Evolutionary conservation across 2,797 vertebrate species (phyloP).

Genomic region (Limnodromus scolopaceus): DNA sequence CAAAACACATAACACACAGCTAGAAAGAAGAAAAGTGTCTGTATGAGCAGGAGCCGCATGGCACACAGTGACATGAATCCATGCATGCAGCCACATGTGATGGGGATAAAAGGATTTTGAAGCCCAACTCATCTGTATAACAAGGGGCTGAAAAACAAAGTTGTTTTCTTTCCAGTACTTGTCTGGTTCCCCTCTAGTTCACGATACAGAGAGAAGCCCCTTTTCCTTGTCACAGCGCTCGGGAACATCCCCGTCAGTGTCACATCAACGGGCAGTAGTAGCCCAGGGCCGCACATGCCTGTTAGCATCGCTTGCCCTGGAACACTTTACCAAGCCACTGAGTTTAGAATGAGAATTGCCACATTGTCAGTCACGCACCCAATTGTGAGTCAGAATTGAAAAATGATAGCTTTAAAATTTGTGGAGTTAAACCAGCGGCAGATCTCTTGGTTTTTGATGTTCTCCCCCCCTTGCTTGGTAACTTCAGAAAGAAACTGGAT

Average conservation of each 20-base stretch:
- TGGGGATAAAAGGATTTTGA: background rate
- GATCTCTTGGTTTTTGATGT: background rate
- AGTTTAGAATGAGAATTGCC: background rate
- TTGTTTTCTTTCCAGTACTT: background rate
- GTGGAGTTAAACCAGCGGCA: background rate
- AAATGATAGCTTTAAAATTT: background rate
- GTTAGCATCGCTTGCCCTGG: rapidly evolving
- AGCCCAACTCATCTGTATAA: background rate
- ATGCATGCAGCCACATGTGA: background rate
- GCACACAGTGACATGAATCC: background rate
- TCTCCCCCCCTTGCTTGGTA: background rate
- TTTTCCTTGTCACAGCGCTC: background rate
- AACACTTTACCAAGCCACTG: background rate
- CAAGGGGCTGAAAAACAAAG: background rate
- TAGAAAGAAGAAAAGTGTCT: background rate
- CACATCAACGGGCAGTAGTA: background rate
- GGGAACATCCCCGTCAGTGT: rapidly evolving
- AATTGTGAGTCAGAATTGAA: background rate
- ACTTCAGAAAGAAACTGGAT: background rate
- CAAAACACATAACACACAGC: rapidly evolving
- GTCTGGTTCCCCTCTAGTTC: background rate
- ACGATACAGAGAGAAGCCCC: rapidly evolving
- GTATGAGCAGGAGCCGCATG: rapidly evolving
- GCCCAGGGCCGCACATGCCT: rapidly evolving
- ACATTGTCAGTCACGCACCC: background rate